phyloP scores from a whole-genome alignment of 1,140 invertebrate species.

The Tetraneura akinire region DNA sequence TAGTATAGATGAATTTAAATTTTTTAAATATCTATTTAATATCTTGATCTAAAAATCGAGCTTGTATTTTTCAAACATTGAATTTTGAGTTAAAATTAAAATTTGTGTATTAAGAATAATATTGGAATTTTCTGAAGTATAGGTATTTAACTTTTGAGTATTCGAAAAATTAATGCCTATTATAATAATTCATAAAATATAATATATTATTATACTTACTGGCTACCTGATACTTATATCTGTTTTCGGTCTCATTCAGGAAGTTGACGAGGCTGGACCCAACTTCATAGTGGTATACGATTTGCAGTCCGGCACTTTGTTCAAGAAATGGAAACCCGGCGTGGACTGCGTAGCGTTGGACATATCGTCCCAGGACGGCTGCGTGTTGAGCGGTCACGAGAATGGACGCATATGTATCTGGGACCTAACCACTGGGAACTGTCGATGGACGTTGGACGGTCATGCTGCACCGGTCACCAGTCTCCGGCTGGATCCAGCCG shows the following conservation, averaged over 20 bases:
- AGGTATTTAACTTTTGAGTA: no score
- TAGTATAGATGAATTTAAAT: no score
- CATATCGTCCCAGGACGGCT: conserved; percentile 76
- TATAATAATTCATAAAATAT: no score
- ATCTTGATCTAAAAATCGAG: no score
- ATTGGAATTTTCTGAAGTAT: no score
- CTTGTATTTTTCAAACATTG: no score
- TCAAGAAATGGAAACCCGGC: conserved; percentile 86
- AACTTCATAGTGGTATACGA: conserved; percentile 91
- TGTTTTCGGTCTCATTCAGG: conserved; percentile 60
- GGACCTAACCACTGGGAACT: conserved; percentile 81
- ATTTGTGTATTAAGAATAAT: no score
- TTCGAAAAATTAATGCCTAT: no score
- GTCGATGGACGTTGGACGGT: conserved; percentile 71
- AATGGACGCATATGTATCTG: conserved; percentile 81
- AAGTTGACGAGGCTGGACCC: conserved; percentile 77
- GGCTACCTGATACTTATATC: no score
- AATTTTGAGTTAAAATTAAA: no score
- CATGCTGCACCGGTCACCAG: conserved; percentile 75
- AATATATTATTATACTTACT: no score
- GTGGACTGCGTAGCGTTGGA: conserved; percentile 77
- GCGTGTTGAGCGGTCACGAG: conserved; percentile 80
- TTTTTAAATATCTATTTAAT: no score
- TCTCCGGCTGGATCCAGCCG: conserved; percentile 71
- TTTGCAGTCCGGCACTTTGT: conserved; percentile 85